Percentiles rank a stretch among this genome's conserved stretches.
These are phyloP conservation scores for Brenthis hecate DNA, from an alignment of 2,888 invertebrate genomes.

Conservation along the genomic window DNA sequence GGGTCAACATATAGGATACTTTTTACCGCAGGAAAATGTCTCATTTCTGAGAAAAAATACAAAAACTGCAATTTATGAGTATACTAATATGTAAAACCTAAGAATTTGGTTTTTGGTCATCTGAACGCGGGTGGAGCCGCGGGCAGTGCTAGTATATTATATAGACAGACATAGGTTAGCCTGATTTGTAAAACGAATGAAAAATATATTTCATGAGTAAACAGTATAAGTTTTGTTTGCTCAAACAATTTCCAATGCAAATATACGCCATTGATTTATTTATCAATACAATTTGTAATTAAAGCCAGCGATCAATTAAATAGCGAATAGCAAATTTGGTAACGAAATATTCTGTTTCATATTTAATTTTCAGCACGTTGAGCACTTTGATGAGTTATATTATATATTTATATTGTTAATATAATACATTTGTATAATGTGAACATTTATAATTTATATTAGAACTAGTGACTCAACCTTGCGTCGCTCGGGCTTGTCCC, in stretches of 20 bases:
- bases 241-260: conserved; percentile 16
- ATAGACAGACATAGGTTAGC: too few relatives aligned
- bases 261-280: conserved; percentile 19
- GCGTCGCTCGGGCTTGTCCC: too few relatives aligned
- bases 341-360: conserved; percentile 18
- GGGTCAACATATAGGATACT: too few relatives aligned
- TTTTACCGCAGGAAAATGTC: too few relatives aligned
- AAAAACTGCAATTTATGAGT: too few relatives aligned
- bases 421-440: too few relatives aligned
- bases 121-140: too few relatives aligned
- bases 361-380: conserved; percentile 22
- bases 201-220: not conserved
- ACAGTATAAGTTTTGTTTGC: conserved; percentile 6
- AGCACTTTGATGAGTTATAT: conserved; percentile 5
- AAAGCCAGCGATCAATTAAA: conserved; percentile 17
- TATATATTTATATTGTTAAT: not conserved
- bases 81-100: too few relatives aligned
- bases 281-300: conserved; percentile 27
- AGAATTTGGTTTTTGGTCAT: too few relatives aligned
- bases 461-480: too few relatives aligned
- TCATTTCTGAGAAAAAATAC: too few relatives aligned
- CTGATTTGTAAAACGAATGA: not conserved
- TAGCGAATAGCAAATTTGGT: conserved; percentile 16
- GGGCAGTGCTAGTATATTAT: too few relatives aligned
- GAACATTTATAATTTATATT: not conserved